Conservation (phyloP, 1,140 invertebrate species). For the Gryllus bimaculatus region DNA sequence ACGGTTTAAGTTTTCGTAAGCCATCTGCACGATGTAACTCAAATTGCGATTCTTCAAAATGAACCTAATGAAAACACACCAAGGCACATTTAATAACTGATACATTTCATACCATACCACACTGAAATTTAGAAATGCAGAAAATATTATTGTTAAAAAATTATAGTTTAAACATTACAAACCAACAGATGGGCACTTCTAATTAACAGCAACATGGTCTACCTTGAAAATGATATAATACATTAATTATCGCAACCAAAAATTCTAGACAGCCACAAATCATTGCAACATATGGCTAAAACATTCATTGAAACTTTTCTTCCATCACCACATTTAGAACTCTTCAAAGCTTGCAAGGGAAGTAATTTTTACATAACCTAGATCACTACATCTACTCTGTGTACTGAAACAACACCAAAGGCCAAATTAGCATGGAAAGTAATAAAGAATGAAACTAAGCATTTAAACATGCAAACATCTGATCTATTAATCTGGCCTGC, state of each 20-base stretch:
- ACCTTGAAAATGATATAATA: background rate
- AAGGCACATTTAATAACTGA: background rate
- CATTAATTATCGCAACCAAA: background rate
- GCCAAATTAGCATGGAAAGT: no score
- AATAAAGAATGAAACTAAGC: no score
- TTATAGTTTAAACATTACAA: background rate
- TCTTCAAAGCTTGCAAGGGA: no score
- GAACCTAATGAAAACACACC: slow-evolving; percentile 14
- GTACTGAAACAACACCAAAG: no score
- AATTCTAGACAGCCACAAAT: no score
- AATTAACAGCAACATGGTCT: background rate
- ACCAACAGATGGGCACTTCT: background rate
- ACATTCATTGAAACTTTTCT: no score
- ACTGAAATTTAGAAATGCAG: background rate
- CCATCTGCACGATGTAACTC: slow-evolving; percentile 22
- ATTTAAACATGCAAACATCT: no score
- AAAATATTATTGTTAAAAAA: background rate
- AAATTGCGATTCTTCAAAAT: slow-evolving; percentile 23
- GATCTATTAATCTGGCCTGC: no score
- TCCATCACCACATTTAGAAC: no score
- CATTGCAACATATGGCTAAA: no score
- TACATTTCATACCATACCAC: background rate
- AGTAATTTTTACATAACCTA: no score
- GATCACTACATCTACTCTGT: no score
- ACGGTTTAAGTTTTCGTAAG: slow-evolving; percentile 20